Evolutionary conservation across 1,140 invertebrate genomes (phyloP), one percentile per base, ranked within the genome.

Genomic region (Drosophila obscura): DNA sequence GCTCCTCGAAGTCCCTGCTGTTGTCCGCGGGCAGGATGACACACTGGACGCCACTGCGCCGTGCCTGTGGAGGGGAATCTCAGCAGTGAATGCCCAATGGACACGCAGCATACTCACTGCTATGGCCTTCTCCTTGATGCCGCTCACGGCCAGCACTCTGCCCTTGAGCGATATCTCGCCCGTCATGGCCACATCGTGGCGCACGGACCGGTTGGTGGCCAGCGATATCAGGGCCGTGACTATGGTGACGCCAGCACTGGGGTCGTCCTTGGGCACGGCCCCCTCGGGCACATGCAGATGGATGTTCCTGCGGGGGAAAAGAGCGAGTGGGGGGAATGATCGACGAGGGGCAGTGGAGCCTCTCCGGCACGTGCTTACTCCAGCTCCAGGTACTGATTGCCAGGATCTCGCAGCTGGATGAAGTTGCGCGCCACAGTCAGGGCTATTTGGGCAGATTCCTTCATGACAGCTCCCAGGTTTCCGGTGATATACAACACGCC

Each of bases 251-350:
- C 98, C 98, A 13, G 98, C 98, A 89, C 96, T 98, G 0, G 98
- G 98, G 1, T 98, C 98, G 93, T 99, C 98, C 92, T 99, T 99
- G 0, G 98, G 98, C 1, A 97, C 98, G 1, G 98, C 98, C 49
- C 98, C 98, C 94, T 99, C 98, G 4, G 98, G 98, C 35, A 99
- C 97, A 92, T 99, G 98, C n/a, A 99, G 92, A 93, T 99, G 98
- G 22, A 99, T 92, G 90, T 97, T 95, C 63, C 57, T 31, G 39
- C 13, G 51, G 73, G 22, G 1, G 4, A 16, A 9, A 45, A 53
- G 50, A n/a, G n/a, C n/a, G n/a, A n/a, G n/a, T n/a, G n/a, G n/a
- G n/a, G n/a, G n/a, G n/a, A 13, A 64, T 19, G 19, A 19, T 19
- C 19, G 19, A 19, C 19, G 19, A 19, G 22, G 1, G 22, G 22